Conservation (phyloP, 2,113 vertebrate genomes). For the Noctilio leporinus region DNA sequence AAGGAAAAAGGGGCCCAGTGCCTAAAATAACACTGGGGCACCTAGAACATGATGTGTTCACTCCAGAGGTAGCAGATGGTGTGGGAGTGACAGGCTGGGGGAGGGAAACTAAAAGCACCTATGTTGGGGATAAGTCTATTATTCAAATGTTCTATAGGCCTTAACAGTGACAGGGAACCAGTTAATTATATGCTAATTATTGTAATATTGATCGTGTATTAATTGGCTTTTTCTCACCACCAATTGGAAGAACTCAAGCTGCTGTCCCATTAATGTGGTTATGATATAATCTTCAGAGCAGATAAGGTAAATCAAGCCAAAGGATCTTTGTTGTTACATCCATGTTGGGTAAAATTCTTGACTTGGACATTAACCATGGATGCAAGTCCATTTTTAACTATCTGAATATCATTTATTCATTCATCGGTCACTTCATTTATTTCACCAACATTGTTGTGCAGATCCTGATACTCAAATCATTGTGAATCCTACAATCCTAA, state of each 20-base stretch:
- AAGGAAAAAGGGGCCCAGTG: not conserved
- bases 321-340: not conserved
- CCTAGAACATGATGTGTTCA: rapidly evolving
- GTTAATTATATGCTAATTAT: not conserved
- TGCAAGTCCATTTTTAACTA: not conserved
- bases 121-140: not conserved
- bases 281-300: not conserved
- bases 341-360: not conserved
- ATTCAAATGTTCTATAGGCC: not conserved
- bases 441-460: not conserved
- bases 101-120: not conserved
- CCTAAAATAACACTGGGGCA: not conserved
- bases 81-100: too few species aligned
- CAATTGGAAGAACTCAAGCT: not conserved
- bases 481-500: not conserved
- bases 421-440: not conserved
- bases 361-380: not conserved
- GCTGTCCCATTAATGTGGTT: not conserved
- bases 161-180: not conserved
- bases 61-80: not conserved
- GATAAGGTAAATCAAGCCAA: not conserved
- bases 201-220: not conserved
- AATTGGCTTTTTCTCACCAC: not conserved
- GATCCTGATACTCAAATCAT: not conserved
- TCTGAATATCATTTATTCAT: not conserved